phyloP scores from a whole-genome alignment of 2,888 invertebrate genomes.

The Arrhopalites spinosus region DNA sequence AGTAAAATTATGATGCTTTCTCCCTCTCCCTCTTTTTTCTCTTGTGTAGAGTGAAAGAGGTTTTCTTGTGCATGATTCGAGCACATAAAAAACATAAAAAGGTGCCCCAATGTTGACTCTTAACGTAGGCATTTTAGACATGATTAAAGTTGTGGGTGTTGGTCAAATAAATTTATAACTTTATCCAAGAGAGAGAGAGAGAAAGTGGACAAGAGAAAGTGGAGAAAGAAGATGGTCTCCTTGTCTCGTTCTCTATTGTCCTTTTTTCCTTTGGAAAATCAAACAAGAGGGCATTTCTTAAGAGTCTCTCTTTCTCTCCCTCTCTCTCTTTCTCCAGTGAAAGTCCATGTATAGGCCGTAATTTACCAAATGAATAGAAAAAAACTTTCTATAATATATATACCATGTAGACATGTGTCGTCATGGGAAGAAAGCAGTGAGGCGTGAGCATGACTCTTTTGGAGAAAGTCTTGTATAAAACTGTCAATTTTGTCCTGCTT shows the following conservation, averaged over 20 bases:
- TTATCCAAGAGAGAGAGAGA: conserved; percentile 1
- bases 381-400: no score
- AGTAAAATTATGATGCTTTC: no score
- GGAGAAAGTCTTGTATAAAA: no score
- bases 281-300: conserved; percentile 1
- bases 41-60: no score
- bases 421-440: conserved; percentile 9
- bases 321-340: background rate
- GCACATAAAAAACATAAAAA: conserved; percentile 11
- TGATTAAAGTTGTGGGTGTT: conserved; percentile 26
- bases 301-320: background rate
- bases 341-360: no score
- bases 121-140: conserved; percentile 13
- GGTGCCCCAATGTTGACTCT: background rate
- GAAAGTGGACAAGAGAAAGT: background rate
- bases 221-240: background rate
- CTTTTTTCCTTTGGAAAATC: conserved; percentile 14
- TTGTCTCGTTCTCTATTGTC: background rate
- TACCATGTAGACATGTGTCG: no score
- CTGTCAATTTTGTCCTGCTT: no score
- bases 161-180: conserved; percentile 22
- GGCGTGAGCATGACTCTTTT: conserved; percentile 9
- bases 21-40: no score
- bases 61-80: conserved; percentile 1
- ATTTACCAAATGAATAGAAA: conserved; percentile 28